These are phyloP conservation scores for Drosophila kurseongensis DNA, from an alignment of 1,140 invertebrate genomes.

Conservation along the genomic window DNA sequence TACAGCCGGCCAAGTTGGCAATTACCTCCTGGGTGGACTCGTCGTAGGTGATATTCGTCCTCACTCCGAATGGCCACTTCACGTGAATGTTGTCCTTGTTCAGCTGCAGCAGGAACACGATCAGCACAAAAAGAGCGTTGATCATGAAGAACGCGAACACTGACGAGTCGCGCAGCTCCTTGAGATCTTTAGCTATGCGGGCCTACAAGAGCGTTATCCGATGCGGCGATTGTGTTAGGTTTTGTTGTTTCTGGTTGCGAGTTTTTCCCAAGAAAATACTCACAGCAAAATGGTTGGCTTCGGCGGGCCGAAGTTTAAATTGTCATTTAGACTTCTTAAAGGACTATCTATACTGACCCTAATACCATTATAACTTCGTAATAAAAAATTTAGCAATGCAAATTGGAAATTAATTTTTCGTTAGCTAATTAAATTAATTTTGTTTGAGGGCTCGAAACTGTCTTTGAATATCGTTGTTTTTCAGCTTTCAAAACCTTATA, in stretches of 20 bases:
- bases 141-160: slow-evolving; percentile 99
- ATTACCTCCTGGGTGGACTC: slow-evolving; percentile 95
- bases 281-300: background rate
- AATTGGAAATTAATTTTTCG: too few relatives aligned
- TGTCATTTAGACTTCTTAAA: background rate
- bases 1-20: slow-evolving; percentile 63
- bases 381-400: too few relatives aligned
- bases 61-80: slow-evolving; percentile 97
- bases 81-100: slow-evolving; percentile 97
- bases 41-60: slow-evolving; percentile 96
- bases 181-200: slow-evolving; percentile 94
- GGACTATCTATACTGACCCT: background rate
- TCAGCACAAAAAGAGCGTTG: slow-evolving; percentile 98
- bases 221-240: slow-evolving; percentile 30
- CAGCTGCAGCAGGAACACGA: slow-evolving; percentile 98
- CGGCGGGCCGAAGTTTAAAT: background rate
- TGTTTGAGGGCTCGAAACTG: too few relatives aligned
- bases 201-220: slow-evolving; percentile 86
- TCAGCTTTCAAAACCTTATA: too few relatives aligned
- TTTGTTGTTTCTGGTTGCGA: background rate
- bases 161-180: slow-evolving; percentile 96
- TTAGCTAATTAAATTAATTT: too few relatives aligned
- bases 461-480: too few relatives aligned
- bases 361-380: background rate
- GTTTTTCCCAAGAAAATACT: background rate